Evolutionary conservation across 2,113 vertebrate genomes (phyloP).

Genomic region (Fregetta grallaria): DNA sequence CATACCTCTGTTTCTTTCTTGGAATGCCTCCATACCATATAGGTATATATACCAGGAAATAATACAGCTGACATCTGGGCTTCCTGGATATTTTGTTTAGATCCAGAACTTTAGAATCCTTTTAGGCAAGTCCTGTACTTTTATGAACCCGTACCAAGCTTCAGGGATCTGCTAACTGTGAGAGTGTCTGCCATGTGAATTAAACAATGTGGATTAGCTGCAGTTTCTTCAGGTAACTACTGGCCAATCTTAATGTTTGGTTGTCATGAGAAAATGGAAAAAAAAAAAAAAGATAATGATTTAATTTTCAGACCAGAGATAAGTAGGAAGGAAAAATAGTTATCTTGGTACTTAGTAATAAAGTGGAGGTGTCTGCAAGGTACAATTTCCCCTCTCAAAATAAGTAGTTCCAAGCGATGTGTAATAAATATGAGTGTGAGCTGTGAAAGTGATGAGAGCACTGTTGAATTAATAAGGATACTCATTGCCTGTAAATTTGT

Average conservation of each 20-base stretch:
- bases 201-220: background rate
- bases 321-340: background rate
- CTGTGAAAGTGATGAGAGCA: background rate
- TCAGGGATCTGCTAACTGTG: background rate
- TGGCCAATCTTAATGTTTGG: background rate
- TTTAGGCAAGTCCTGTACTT: background rate
- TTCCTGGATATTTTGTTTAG: background rate
- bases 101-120: background rate
- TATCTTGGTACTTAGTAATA: background rate
- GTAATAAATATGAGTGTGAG: background rate
- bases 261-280: background rate
- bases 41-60: background rate
- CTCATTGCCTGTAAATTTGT: background rate
- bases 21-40: background rate
- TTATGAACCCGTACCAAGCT: background rate
- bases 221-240: background rate
- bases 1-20: background rate
- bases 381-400: background rate
- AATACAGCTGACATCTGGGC: background rate
- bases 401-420: background rate
- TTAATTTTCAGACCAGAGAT: background rate
- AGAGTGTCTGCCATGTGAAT: background rate
- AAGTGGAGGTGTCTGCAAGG: background rate
- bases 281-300: background rate
- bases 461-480: background rate